Base-by-base conservation (phyloP, 2,113 vertebrate species). In the Microtus montanus region DNA sequence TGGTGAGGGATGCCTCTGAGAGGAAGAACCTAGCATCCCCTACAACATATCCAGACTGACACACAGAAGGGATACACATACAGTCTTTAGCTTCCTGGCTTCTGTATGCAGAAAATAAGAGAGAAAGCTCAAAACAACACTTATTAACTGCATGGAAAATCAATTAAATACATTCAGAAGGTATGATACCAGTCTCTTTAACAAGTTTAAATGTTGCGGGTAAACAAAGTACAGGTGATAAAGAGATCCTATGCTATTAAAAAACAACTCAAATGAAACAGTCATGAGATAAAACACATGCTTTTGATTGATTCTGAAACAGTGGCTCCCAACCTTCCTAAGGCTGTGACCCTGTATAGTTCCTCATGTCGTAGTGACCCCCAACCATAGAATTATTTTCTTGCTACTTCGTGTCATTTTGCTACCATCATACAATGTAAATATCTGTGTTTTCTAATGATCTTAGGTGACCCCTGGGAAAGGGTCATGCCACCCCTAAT, bases 251-350 rank as follows among this genome's bases (percentile, higher is more conserved):
- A 0, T 70, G 63, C 14, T 54, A 64, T 68, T 93, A 38, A 71
- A 87, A 44, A 90, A n/a, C 35, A 80, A 94, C 90, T 52, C 54
- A 38, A 87, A 41, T 92, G 33, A 87, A 92, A 83, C 17, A 86
- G 47, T 22, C 70, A 61, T 54, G 70, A 64, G 86, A 84, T 64
- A 89, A 93, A 83, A 87, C 52, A 28, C 19, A 26, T 44, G 14
- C 64, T 41, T 87, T 77, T 73, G 33, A 11, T 22, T 47, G 63
- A 47, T 19, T 93, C 38, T 87, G 63, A 19, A 80, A 38, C n/a
- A 22, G 70, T 20, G 17, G 17, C 19, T 73, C 70, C 20, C n/a
- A 38, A 20, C n/a, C n/a, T 73, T 73, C 70, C 70, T 10, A 73
- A 73, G 1, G 3, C 35, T 73, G n/a, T 15, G 10, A 73, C 0